Conservation (phyloP, 2,797 vertebrate genomes). For the Otolemur crassicaudatus region DNA sequence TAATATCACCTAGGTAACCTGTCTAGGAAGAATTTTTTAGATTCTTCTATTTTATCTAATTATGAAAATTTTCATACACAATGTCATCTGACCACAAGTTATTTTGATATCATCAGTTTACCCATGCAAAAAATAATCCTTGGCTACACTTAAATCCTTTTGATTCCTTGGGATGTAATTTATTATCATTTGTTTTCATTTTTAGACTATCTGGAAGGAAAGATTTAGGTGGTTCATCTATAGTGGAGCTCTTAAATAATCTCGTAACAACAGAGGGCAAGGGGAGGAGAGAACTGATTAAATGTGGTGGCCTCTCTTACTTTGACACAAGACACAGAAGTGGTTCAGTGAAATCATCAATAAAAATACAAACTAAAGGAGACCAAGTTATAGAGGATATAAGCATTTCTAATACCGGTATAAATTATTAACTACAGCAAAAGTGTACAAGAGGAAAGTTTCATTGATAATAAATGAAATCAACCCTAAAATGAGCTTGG, state of each 20-base stretch:
- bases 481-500: background rate
- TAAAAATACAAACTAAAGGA: background rate
- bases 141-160: background rate
- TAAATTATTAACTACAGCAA: constrained; percentile 32
- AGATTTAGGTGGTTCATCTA: background rate
- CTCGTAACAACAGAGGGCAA: rapidly evolving
- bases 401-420: background rate
- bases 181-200: background rate
- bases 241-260: background rate
- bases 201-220: background rate
- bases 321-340: background rate
- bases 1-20: constrained; percentile 48
- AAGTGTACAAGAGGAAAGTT: background rate
- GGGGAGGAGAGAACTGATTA: background rate
- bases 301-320: background rate
- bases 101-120: background rate
- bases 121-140: background rate
- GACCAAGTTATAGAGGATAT: background rate
- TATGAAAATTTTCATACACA: background rate
- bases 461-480: constrained; percentile 16
- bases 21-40: background rate
- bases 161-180: background rate
- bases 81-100: background rate
- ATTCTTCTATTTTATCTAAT: background rate
- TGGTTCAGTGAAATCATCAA: background rate